phyloP scores from a whole-genome alignment of 1,140 invertebrate species.

The Drosophila bocqueti region DNA sequence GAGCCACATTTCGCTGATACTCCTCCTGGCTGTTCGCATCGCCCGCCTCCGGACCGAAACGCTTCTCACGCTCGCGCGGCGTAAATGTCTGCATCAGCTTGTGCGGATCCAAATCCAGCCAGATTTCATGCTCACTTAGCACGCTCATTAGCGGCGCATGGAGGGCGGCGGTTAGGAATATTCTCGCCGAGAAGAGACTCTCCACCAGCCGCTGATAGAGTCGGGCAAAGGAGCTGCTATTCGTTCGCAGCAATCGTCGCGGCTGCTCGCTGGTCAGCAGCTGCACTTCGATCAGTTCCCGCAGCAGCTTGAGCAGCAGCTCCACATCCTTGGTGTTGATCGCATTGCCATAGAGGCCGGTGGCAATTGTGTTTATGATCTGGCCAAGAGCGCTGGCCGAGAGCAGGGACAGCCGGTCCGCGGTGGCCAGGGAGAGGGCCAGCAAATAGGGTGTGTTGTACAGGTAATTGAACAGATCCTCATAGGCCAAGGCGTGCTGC shows the following conservation, averaged over 20 bases:
- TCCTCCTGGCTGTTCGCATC: constrained; percentile 87
- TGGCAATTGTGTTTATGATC: constrained; percentile 90
- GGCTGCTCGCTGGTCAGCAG: constrained; percentile 93
- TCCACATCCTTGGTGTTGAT: constrained; percentile 93
- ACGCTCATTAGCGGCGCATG: constrained; percentile 96
- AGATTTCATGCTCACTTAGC: constrained; percentile 96
- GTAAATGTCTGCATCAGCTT: constrained; percentile 89
- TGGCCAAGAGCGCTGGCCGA: constrained; percentile 88
- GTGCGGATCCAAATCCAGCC: constrained; percentile 96
- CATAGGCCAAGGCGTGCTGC: constrained; percentile 90
- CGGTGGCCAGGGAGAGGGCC: constrained; percentile 92
- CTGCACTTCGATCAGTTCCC: constrained; percentile 94
- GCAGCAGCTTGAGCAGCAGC: constrained; percentile 91
- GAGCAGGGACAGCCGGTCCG: constrained; percentile 88
- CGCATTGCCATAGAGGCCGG: constrained; percentile 94
- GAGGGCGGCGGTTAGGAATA: constrained; percentile 96
- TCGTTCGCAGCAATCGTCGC: constrained; percentile 92
- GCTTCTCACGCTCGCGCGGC: constrained; percentile 84
- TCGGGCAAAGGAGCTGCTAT: constrained; percentile 94
- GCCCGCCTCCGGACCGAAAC: constrained; percentile 88
- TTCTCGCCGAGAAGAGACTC: constrained; percentile 94
- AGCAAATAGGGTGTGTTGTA: constrained; percentile 92
- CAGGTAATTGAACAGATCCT: constrained; percentile 92
- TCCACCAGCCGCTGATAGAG: constrained; percentile 96
- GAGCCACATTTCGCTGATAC: constrained; percentile 90